Base-by-base conservation (phyloP, 2,888 invertebrate genomes). In the Phyllotreta striolata region DNA sequence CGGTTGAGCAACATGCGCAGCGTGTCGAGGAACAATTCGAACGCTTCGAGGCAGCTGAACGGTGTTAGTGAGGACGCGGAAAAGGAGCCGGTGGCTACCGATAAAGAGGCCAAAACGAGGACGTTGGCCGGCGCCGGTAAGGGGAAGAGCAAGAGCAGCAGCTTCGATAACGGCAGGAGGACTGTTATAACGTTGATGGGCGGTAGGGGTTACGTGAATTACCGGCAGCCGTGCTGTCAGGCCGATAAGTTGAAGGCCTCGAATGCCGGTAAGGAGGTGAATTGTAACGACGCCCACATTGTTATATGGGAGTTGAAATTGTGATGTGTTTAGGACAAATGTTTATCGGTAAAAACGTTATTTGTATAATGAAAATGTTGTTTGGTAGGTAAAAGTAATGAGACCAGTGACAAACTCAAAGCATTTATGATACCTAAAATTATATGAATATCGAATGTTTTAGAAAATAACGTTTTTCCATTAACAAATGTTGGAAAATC, bases 241-340 rank as follows among this genome's bases (percentile, higher is more conserved):
- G 84, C 86, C 34, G 87, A 87, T 70, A 83, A 86, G 37, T 78
- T 73, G 72, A 83, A 77, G 62, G 74, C 74, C 60, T 83, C 84
- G 3, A 10, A 37, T 12, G 6, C 57, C 14, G 64, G 65, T 38
- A 86, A 86, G 52, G 90, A 90, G 66, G 89, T 90, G 51, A 92
- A 92, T 80, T 90, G 90, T 67, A 91, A 88, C 76, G 93, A 94
- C 84, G 94, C 95, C 10, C 93, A 95, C 82, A 89, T 95, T 75
- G 90, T 95, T 67, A 87, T 95, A 54, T 95, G 95, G 95, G 95
- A 96, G 81, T 89, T 91, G 83, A 92, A 91, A 78, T 87, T 90
- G 85, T 90, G 87, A 88, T 83, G 64, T 68, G 68, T 65, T 64
- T 61, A 64, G 61, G 47, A 55, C 10, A 47, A 60, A 41, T 35